phyloP scores from a whole-genome alignment of 2,113 vertebrate genomes.

The Loxodonta africana region DNA sequence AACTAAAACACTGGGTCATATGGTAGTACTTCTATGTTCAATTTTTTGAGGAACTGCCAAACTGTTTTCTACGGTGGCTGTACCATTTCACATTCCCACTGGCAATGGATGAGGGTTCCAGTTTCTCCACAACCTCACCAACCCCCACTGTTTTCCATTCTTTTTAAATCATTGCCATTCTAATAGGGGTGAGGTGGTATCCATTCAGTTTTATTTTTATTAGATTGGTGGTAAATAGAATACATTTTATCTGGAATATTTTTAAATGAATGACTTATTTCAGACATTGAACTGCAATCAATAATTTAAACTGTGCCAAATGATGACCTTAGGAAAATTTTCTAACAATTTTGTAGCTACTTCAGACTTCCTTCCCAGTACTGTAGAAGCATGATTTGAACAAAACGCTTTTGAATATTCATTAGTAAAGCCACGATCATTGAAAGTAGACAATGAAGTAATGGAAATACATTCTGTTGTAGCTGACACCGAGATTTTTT shows the following conservation, averaged over 20 bases:
- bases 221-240: constrained; percentile 1
- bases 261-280: constrained; percentile 48
- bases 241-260: constrained; percentile 51
- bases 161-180: too few species aligned
- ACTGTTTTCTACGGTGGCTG: too few species aligned
- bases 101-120: too few species aligned
- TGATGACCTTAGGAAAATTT: constrained; percentile 43
- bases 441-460: constrained; percentile 46
- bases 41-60: too few species aligned
- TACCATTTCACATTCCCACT: too few species aligned
- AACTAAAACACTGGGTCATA: too few species aligned
- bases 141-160: too few species aligned
- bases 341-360: constrained; percentile 36
- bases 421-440: constrained; percentile 40
- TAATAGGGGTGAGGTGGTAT: too few species aligned
- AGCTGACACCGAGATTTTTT: neutral
- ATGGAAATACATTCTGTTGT: constrained; percentile 5
- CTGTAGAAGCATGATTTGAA: neutral
- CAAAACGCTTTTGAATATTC: constrained; percentile 54
- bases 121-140: too few species aligned
- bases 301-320: constrained; percentile 45
- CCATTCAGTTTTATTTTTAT: constrained; percentile 32
- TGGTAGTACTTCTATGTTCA: too few species aligned
- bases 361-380: constrained; percentile 45
- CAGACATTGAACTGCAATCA: constrained; percentile 19